Conservation (phyloP, 2,888 invertebrate species). For the Eupeodes latifasciatus region DNA sequence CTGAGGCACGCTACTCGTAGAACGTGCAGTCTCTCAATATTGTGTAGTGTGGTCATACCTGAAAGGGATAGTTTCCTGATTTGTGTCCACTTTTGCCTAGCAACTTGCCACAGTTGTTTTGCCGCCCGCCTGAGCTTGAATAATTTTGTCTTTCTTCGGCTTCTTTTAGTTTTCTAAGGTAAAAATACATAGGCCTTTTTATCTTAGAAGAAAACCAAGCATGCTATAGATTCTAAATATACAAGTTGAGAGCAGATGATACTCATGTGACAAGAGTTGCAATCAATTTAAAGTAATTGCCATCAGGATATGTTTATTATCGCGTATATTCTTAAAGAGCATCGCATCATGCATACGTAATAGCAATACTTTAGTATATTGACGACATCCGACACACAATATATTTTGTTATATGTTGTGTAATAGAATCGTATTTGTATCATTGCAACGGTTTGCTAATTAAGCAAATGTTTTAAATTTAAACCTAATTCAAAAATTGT, state of each 20-base stretch:
- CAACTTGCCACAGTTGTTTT: slow-evolving; percentile 11
- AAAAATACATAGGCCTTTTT: slow-evolving; percentile 36
- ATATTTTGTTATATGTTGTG: too few relatives aligned
- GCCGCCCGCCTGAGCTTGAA: slow-evolving; percentile 17
- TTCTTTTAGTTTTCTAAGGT: not conserved
- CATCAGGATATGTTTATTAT: slow-evolving; percentile 76
- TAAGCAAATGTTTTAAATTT: too few relatives aligned
- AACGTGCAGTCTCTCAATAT: slow-evolving; percentile 21
- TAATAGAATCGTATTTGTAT: too few relatives aligned
- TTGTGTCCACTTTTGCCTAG: slow-evolving; percentile 20
- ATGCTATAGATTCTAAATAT: slow-evolving; percentile 58
- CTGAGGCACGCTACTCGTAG: slow-evolving; percentile 67
- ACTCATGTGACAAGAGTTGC: slow-evolving; percentile 68
- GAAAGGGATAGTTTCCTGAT: slow-evolving; percentile 76
- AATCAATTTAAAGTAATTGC: slow-evolving; percentile 76
- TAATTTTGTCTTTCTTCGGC: not conserved
- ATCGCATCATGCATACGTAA: slow-evolving; percentile 9
- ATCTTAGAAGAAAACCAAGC: slow-evolving; percentile 64
- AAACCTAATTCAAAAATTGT: too few relatives aligned
- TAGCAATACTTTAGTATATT: not conserved
- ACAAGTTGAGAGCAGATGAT: slow-evolving; percentile 45
- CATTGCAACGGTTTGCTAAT: too few relatives aligned
- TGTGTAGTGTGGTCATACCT: slow-evolving; percentile 56
- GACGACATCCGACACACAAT: not conserved
- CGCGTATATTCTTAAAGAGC: slow-evolving; percentile 40